Conservation (phyloP, 1,140 invertebrate species). For the Leucophenga varia region DNA sequence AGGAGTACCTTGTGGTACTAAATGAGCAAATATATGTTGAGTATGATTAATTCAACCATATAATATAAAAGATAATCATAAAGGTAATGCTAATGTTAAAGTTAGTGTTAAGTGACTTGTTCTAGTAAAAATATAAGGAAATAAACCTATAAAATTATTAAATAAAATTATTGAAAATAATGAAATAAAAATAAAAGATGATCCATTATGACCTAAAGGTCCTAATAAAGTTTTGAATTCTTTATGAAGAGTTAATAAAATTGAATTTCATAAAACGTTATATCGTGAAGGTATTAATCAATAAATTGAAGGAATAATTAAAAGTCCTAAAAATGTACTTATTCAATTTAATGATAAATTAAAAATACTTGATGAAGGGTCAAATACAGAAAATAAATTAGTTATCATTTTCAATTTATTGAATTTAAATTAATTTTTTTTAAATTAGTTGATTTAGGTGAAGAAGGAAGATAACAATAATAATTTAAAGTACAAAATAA, state of each 20-base stretch:
- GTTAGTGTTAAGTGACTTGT: slow-evolving; percentile 63
- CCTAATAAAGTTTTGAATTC: slow-evolving; percentile 60
- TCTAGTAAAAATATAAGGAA: slow-evolving; percentile 68
- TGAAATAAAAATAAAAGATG: slow-evolving; percentile 59
- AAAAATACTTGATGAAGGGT: slow-evolving; percentile 57
- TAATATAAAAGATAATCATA: slow-evolving; percentile 66
- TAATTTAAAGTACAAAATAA: slow-evolving; percentile 58
- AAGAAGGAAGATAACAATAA: slow-evolving; percentile 48
- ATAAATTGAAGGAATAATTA: slow-evolving; percentile 57
- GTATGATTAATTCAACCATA: slow-evolving; percentile 61
- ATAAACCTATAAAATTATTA: slow-evolving; percentile 67
- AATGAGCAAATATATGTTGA: slow-evolving; percentile 63
- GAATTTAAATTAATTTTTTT: slow-evolving; percentile 50
- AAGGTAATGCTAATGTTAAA: slow-evolving; percentile 59
- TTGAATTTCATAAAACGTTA: slow-evolving; percentile 56
- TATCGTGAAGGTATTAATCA: slow-evolving; percentile 59
- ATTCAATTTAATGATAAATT: slow-evolving; percentile 61
- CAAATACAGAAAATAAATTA: slow-evolving; percentile 62
- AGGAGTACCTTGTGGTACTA: slow-evolving; percentile 65
- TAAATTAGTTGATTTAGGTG: slow-evolving; percentile 32
- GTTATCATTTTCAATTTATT: slow-evolving; percentile 60
- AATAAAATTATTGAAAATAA: slow-evolving; percentile 62
- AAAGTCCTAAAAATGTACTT: slow-evolving; percentile 56
- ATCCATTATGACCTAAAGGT: slow-evolving; percentile 51
- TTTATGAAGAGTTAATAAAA: slow-evolving; percentile 57